Percentiles rank a stretch among this genome's conserved stretches.
phyloP scores from a whole-genome alignment of 1,140 invertebrate species.

The Globodera ellingtonae region DNA sequence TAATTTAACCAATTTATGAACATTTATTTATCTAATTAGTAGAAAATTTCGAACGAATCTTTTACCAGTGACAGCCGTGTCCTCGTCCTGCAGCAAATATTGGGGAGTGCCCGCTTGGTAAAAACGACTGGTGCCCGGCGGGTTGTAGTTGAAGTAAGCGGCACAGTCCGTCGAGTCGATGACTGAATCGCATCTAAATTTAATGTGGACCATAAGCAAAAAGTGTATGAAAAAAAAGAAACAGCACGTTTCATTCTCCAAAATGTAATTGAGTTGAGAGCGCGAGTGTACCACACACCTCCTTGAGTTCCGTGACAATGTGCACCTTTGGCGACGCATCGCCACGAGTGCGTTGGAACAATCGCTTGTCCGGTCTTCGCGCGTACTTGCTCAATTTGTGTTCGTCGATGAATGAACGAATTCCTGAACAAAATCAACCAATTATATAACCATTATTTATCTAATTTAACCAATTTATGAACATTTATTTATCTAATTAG shows the following conservation, averaged over 20 bases:
- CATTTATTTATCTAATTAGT: too few relatives aligned
- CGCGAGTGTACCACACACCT: constrained; percentile 28
- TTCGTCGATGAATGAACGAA: constrained; percentile 16
- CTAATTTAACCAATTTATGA: not conserved
- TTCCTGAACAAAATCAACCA: constrained; percentile 5
- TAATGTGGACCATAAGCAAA: not conserved
- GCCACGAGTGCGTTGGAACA: constrained; percentile 7
- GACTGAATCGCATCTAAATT: constrained; percentile 35
- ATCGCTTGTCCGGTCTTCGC: constrained; percentile 8
- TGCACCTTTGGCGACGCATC: constrained; percentile 11
- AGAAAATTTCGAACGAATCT: not conserved
- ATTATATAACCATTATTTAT: not conserved
- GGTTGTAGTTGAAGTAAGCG: constrained; percentile 25
- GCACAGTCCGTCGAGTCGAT: constrained; percentile 26
- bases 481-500: too few relatives aligned
- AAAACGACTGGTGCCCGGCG: not conserved
- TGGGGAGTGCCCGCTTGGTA: constrained; percentile 27
- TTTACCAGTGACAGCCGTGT: constrained; percentile 5
- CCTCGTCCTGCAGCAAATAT: constrained; percentile 7
- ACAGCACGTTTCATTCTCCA: constrained; percentile 26
- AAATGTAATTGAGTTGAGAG: constrained; percentile 24
- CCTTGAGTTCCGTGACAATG: constrained; percentile 3
- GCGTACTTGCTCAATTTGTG: not conserved
- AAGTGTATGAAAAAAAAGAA: not conserved
- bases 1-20: not conserved